Evolutionary conservation across 2,888 invertebrate species (phyloP), one percentile per base, ranked within the genome.

Genomic region (Busseola fusca): DNA sequence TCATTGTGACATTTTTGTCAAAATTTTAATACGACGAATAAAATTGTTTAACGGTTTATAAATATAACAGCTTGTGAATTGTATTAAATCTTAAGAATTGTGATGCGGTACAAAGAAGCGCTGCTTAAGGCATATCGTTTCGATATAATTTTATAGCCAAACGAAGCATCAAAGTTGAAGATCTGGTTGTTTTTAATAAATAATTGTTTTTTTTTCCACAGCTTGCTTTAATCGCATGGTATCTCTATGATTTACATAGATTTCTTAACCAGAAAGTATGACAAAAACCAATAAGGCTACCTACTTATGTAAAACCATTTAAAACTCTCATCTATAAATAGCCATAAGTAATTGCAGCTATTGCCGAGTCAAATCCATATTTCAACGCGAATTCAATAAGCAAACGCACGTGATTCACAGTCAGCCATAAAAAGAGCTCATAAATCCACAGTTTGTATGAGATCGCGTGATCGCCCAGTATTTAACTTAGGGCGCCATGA

Each of bases 401-500:
- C 69, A 68, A 81, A 66, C 69, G 68, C 64, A 63, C 70, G 62
- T 80, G 78, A 81, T 81, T 80, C 77, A 80, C 76, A 68, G 75
- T 76, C 79, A 72, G 82, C 79, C 76, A 86, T 85, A 85, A 88
- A 86, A 85, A 84, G 83, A 70, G 81, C 70, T 83, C 80, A 90
- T 92, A 91, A 93, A 91, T 91, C 87, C 77, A 69, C 81, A 81
- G 84, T 77, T 82, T 76, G 84, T 79, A 80, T 79, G 78, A 80
- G 85, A 88, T 93, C 89, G 92, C 93, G 93, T 93, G 93, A 92
- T 88, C 89, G 87, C 83, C 75, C 88, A 82, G 90, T 91, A 87
- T 91, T 92, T 91, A 86, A 84, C 91, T 90, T 87, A 91, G 89
- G 88, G 90, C 91, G 90, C 92, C 91, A 93, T 92, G 90, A 92